phyloP scores from a whole-genome alignment of 2,797 vertebrate genomes.

The Acanthurus tractus region DNA sequence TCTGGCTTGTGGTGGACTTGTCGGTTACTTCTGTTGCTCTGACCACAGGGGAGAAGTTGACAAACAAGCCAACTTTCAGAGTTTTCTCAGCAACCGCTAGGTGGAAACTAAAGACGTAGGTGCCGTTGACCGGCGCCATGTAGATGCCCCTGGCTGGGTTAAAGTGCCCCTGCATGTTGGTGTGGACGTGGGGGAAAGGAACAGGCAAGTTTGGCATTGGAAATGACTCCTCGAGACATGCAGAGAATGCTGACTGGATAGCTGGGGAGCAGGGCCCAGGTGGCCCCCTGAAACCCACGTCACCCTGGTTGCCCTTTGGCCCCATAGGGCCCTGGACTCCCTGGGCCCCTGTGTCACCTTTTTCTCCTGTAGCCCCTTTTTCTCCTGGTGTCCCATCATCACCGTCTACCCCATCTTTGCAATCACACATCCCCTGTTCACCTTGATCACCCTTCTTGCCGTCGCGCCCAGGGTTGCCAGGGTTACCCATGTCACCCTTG shows the following conservation, averaged over 20 bases:
- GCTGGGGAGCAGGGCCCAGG: constrained; percentile 79
- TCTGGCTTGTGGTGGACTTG: constrained; percentile 64
- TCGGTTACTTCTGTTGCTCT: constrained; percentile 54
- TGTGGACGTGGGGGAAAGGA: constrained; percentile 63
- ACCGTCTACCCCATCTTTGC: constrained; percentile 76
- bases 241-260: constrained; percentile 82
- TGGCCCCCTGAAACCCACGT: constrained; percentile 64
- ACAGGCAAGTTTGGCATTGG: constrained; percentile 64
- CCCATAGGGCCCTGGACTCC: constrained; percentile 71
- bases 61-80: constrained; percentile 80
- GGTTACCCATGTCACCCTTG: constrained; percentile 72
- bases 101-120: constrained; percentile 81
- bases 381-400: constrained; percentile 60
- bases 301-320: constrained; percentile 66
- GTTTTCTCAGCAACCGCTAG: constrained; percentile 32
- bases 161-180: constrained; percentile 71
- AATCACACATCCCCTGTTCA: constrained; percentile 74
- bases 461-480: constrained; percentile 57
- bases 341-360: constrained; percentile 61
- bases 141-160: constrained; percentile 54
- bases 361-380: constrained; percentile 72
- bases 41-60: constrained; percentile 62
- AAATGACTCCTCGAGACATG: constrained; percentile 44
- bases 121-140: constrained; percentile 80
- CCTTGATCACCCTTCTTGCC: constrained; percentile 79